Conservation (phyloP, 2,888 invertebrate species). For the Cryptus armator region DNA sequence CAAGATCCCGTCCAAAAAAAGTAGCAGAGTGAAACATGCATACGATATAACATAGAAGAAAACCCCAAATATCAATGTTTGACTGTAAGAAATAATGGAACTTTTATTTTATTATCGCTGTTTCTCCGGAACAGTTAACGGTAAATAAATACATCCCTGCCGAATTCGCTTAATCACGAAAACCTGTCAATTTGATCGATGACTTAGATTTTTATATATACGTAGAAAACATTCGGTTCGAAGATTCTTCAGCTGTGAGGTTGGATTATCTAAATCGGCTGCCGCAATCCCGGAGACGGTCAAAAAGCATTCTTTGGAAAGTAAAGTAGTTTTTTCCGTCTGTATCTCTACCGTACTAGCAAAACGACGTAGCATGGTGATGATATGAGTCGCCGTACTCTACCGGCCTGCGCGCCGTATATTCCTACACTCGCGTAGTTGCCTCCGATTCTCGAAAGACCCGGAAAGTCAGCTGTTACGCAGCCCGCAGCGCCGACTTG, state of each 20-base stretch:
- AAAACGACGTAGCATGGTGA: not conserved
- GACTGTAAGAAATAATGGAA: not conserved
- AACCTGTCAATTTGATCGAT: not conserved
- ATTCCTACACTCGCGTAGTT: constrained; percentile 8
- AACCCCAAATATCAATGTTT: not conserved
- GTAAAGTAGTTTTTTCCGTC: not conserved
- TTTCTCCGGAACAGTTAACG: not conserved
- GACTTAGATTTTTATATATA: not conserved
- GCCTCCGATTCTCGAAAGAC: not conserved
- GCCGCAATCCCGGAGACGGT: not conserved
- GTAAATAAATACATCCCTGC: not conserved
- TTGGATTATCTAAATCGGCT: not conserved
- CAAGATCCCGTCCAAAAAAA: not conserved
- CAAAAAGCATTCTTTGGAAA: not conserved
- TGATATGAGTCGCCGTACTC: not conserved
- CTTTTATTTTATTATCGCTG: not conserved
- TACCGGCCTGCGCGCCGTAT: not conserved
- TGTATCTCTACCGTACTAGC: not conserved
- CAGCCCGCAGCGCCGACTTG: constrained; percentile 13
- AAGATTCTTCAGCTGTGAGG: not conserved
- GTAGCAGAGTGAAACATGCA: not conserved
- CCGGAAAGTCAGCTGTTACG: not conserved
- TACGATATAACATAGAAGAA: not conserved
- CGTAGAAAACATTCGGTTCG: not conserved
- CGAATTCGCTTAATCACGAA: not conserved